Evolutionary conservation across 2,888 invertebrate species (phyloP).

Genomic region (Rugalucina vietnamica): DNA sequence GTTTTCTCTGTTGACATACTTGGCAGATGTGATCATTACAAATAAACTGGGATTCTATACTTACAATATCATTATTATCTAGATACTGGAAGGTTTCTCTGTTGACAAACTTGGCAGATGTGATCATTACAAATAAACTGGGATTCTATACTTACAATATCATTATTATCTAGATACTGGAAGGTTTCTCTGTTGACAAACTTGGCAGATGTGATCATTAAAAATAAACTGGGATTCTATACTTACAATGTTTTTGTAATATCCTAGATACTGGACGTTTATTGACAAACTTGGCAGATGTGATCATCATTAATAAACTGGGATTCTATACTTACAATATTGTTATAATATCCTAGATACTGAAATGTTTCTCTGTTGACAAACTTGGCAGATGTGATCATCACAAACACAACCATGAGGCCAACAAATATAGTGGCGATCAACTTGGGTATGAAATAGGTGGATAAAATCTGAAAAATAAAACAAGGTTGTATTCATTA

Average conservation of each 20-base stretch:
- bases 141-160: conserved; percentile 74
- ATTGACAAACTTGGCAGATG: no score
- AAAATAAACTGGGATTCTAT: no score
- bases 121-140: conserved; percentile 68
- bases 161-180: conserved; percentile 74
- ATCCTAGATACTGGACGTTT: no score
- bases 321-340: conserved; percentile 67
- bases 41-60: no score
- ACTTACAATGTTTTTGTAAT: no score
- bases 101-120: conserved; percentile 71
- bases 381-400: conserved; percentile 68
- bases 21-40: no score
- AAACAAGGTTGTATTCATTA: no score
- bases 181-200: conserved; percentile 74
- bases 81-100: conserved; percentile 71
- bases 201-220: conserved; percentile 68
- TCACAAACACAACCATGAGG: conserved; percentile 71
- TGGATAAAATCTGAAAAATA: conserved; percentile 77
- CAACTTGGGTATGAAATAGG: conserved; percentile 81
- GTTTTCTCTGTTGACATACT: conserved; percentile 71
- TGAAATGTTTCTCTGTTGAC: conserved; percentile 73
- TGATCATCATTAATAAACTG: no score
- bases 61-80: conserved; percentile 77
- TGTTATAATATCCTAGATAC: conserved; percentile 75
- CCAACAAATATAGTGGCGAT: conserved; percentile 76